phyloP scores from a whole-genome alignment of 2,888 invertebrate species.

The Brenthis daphne region DNA sequence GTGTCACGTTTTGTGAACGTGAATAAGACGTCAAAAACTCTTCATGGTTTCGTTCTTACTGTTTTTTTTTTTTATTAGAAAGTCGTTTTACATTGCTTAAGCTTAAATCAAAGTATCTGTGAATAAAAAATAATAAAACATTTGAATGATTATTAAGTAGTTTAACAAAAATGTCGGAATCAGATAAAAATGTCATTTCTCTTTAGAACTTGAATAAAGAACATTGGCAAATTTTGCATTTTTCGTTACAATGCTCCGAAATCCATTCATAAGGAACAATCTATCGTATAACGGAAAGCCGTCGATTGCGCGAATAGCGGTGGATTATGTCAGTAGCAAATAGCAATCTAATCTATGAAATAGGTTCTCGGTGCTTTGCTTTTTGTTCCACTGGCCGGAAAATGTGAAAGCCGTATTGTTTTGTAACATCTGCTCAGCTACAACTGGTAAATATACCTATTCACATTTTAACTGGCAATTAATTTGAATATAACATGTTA shows the following conservation, averaged over 20 bases:
- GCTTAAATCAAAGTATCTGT: too few relatives aligned
- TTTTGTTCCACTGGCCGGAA: constrained; percentile 16
- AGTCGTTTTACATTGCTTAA: too few relatives aligned
- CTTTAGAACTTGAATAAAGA: not conserved
- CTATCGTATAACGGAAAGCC: not conserved
- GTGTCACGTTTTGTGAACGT: not conserved
- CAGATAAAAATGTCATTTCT: too few relatives aligned
- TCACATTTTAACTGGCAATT: not conserved
- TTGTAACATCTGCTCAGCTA: constrained; percentile 6
- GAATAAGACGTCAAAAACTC: not conserved
- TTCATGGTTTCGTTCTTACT: not conserved
- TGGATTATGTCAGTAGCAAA: constrained; percentile 15
- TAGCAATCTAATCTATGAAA: constrained; percentile 16
- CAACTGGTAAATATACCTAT: not conserved
- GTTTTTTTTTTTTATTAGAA: not conserved
- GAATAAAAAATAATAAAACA: too few relatives aligned
- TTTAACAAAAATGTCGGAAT: too few relatives aligned
- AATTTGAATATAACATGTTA: constrained; percentile 2
- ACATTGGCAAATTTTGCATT: not conserved
- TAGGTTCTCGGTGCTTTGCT: constrained; percentile 5
- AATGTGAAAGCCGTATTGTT: constrained; percentile 11
- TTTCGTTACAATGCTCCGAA: not conserved
- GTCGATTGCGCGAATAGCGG: constrained; percentile 4
- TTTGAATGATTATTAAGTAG: too few relatives aligned
- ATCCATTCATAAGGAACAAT: not conserved